Percentiles rank a stretch among this genome's conserved stretches.
Conservation (phyloP, 1,140 invertebrate genomes). For the Trachymyrmex cornetzi region DNA sequence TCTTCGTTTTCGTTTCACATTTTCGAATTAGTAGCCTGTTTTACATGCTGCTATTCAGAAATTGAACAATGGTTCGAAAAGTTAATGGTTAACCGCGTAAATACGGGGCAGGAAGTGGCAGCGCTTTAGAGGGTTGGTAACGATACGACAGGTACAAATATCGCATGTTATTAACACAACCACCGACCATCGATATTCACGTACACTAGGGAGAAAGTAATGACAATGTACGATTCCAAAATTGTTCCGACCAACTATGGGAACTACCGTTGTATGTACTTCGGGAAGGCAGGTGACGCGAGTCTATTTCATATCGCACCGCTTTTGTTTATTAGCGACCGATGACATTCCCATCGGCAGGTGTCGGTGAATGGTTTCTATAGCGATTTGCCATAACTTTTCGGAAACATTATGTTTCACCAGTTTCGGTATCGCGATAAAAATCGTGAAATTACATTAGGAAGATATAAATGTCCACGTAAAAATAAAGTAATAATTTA, state of each 20-base stretch:
- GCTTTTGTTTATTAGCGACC: conserved; percentile 64
- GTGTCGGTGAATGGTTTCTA: conserved; percentile 73
- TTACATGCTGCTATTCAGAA: not conserved
- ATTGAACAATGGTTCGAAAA: conserved; percentile 22
- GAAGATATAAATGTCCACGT: not conserved
- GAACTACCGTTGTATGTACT: conserved; percentile 67
- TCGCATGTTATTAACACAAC: conserved; percentile 43
- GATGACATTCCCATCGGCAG: conserved; percentile 74
- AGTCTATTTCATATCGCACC: conserved; percentile 74
- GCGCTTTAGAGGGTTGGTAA: conserved; percentile 6
- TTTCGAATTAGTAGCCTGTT: not conserved
- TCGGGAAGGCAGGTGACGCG: conserved; percentile 76
- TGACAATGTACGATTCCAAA: conserved; percentile 39
- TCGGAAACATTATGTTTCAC: conserved; percentile 38
- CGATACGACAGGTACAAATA: conserved; percentile 35
- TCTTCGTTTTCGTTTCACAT: not conserved
- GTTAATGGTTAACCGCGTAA: conserved; percentile 47
- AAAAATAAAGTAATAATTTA: not conserved
- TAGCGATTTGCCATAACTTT: conserved; percentile 73
- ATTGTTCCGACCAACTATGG: conserved; percentile 65
- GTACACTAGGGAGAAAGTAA: conserved; percentile 11
- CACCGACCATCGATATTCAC: conserved; percentile 65
- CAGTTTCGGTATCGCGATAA: not conserved
- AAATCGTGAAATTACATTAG: not conserved
- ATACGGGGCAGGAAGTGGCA: conserved; percentile 47